Percentiles rank a stretch among this genome's conserved stretches.
These are phyloP conservation scores for Hirtodrosophila alboralis DNA, from an alignment of 2,888 invertebrate species.

Conservation along the genomic window DNA sequence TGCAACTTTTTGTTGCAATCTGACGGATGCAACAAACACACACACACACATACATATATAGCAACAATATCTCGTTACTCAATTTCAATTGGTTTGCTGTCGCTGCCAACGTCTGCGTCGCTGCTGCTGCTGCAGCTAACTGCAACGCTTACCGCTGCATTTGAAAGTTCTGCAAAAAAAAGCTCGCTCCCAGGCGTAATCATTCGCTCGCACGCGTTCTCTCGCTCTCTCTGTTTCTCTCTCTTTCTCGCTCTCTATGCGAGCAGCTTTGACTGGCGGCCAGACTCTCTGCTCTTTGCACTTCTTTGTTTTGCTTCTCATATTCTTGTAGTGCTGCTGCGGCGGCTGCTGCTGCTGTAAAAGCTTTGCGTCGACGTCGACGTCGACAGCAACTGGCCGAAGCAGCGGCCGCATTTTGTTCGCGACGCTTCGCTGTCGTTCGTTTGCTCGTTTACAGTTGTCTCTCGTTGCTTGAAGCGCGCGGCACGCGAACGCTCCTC, in stretches of 20 bases:
- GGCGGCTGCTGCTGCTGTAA: conserved; percentile 56
- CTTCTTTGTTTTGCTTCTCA: conserved; percentile 78
- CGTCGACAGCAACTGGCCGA: conserved; percentile 34
- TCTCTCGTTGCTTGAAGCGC: conserved; percentile 81
- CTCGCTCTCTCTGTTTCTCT: no score
- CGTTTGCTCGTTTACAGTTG: conserved; percentile 77
- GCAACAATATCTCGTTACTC: conserved; percentile 74
- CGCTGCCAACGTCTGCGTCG: conserved; percentile 21
- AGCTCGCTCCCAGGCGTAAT: conserved; percentile 51
- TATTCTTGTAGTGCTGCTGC: conserved; percentile 61
- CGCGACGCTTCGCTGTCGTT: conserved; percentile 71
- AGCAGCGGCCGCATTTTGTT: conserved; percentile 60
- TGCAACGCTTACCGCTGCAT: conserved; percentile 63
- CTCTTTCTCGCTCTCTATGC: conserved; percentile 9
- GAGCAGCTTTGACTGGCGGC: conserved; percentile 26
- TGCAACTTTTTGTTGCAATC: conserved; percentile 71
- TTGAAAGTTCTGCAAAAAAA: conserved; percentile 64
- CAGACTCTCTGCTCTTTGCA: conserved; percentile 61
- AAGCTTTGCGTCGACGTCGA: conserved; percentile 72
- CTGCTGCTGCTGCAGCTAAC: conserved; percentile 24
- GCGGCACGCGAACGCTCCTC: conserved; percentile 78
- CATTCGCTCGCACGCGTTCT: conserved; percentile 15
- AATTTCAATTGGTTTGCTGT: conserved; percentile 75
- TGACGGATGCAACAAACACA: conserved; percentile 50
- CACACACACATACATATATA: conserved; percentile 17